Evolutionary conservation across 2,888 invertebrate species (phyloP).

Genomic region (Nephrotoma flavescens): DNA sequence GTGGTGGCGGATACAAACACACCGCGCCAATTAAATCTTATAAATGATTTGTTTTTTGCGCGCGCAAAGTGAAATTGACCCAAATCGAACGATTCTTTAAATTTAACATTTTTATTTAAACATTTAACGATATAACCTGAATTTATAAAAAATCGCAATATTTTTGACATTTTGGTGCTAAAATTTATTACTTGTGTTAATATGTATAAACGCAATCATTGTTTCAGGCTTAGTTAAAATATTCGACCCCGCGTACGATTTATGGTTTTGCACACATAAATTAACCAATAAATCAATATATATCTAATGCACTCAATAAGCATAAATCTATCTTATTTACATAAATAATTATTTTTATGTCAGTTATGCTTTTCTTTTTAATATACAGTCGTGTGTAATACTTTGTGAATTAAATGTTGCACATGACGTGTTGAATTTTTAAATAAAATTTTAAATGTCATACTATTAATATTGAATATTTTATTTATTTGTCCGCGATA

Average conservation of each 20-base stretch:
- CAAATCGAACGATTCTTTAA: background rate
- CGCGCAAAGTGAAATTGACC: background rate
- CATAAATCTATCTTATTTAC: background rate
- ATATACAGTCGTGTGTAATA: background rate
- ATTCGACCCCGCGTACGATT: background rate
- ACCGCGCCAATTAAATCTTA: background rate
- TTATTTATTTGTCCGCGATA: background rate
- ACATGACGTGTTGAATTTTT: background rate
- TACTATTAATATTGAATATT: background rate
- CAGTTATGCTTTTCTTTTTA: background rate
- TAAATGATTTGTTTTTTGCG: background rate
- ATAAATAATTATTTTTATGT: background rate
- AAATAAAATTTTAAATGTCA: background rate
- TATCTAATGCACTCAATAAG: background rate
- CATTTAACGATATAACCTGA: background rate
- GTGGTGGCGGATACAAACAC: background rate
- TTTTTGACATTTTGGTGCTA: background rate
- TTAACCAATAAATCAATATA: background rate
- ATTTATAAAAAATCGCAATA: background rate
- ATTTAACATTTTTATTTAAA: background rate
- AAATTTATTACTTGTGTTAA: background rate
- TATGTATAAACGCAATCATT: background rate
- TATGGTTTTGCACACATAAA: background rate
- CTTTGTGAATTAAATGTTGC: background rate
- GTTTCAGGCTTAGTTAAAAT: background rate